Evolutionary conservation across 2,888 invertebrate species (phyloP).

Genomic region (Digitonthophagus gazella): DNA sequence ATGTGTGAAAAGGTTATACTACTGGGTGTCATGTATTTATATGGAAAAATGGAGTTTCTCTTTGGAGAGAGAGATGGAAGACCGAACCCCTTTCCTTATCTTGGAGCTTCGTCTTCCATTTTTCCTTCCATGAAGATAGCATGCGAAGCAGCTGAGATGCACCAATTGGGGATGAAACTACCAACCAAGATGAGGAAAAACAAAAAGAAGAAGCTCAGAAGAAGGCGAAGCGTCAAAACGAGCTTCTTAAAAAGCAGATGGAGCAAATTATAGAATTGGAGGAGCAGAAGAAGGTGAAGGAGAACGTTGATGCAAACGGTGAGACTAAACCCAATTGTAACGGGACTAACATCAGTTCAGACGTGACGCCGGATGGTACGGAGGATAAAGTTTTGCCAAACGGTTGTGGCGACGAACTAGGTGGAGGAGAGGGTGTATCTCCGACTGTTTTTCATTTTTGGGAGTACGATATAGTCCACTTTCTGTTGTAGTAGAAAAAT

Average conservation of each 20-base stretch:
- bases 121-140: too few relatives aligned
- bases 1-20: too few relatives aligned
- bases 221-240: slow-evolving; percentile 88
- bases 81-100: too few relatives aligned
- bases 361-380: slow-evolving; percentile 39
- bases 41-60: too few relatives aligned
- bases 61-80: too few relatives aligned
- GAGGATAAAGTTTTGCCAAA: slow-evolving; percentile 44
- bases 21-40: too few relatives aligned
- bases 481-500: too few relatives aligned
- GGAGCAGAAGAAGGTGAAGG: slow-evolving; percentile 62
- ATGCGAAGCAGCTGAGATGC: slow-evolving; percentile 91
- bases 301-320: slow-evolving; percentile 51
- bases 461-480: too few relatives aligned
- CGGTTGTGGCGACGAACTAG: slow-evolving; percentile 45
- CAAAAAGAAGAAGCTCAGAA: slow-evolving; percentile 96
- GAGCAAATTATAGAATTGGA: slow-evolving; percentile 92
- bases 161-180: slow-evolving; percentile 67
- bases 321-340: slow-evolving; percentile 39
- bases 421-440: slow-evolving; percentile 38
- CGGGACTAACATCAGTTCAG: slow-evolving; percentile 43
- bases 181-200: slow-evolving; percentile 93
- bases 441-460: too few relatives aligned
- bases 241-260: slow-evolving; percentile 89
- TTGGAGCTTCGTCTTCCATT: too few relatives aligned